Base-by-base conservation (phyloP, 2,888 invertebrate genomes). In the Caenorhabditis doughertyi region DNA sequence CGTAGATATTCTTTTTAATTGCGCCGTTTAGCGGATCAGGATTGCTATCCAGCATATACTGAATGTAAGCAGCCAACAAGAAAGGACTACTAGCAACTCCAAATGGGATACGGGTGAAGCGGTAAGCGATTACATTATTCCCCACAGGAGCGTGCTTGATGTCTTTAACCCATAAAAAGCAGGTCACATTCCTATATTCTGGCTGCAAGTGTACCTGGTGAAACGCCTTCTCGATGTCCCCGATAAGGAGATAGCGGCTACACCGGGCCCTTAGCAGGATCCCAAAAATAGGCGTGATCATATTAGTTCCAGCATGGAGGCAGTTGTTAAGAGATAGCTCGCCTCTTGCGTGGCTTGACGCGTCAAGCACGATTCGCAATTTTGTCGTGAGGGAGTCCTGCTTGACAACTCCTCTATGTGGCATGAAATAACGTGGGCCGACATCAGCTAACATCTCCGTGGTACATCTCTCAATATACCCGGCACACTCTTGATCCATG, bases 171-270 rank as follows among this genome's bases (percentile, higher is more conserved):
- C 44, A 47, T 3, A 47, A 18, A 47, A 47, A 47, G 18, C 44
- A 47, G 5, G 42, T 42, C 16, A 42, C 42, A 16, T 42, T 42
- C 3, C 42, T 7, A 13, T 13, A 42, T 13, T 42, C 42, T 42
- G 5, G 9, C 13, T 42, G 42, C 87, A 89, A 0, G 89, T 88
- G 60, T 86, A 89, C 55, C 82, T 81, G 35, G 87, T 80, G 56
- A n/a, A n/a, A n/a, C n/a, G n/a, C n/a, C n/a, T n/a, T n/a, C n/a
- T n/a, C n/a, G n/a, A n/a, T n/a, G n/a, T 89, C 89, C 0, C 76
- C 68, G 1, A 82, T 29, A 13, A 89, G 18, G 0, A 84, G 29
- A 11, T 53, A 67, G 9, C 25, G 18, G 3, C 27, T 1, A 2
- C 32, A 29, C 18, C 89, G 29, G 3, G 68, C 44, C 9, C 65